Base-by-base conservation (phyloP, 2,113 vertebrate genomes). In the Athene cunicularia region DNA sequence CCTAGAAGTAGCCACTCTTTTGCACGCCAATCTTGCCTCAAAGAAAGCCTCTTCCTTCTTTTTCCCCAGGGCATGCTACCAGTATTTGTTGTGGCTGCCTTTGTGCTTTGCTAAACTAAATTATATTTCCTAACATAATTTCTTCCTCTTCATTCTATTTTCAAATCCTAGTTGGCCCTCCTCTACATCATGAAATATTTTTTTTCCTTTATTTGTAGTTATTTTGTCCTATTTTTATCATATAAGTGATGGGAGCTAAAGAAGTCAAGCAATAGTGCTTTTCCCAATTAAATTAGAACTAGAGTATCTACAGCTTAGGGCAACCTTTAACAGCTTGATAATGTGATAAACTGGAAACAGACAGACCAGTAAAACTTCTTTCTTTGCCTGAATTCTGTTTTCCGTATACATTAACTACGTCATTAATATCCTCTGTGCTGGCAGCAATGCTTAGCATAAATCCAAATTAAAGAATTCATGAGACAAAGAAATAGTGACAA, bases 341-440 rank as follows among this genome's bases (percentile, higher is more conserved):
- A 96, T 96, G 84, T 93, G 93, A 95, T 93, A 92, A 95, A 91
- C 92, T 86, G 86, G 81, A 86, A 95, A 82, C 80, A 97, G 93
- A 95, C 86, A 86, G 91, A 86, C 75, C 84, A 58, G 92, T 88
- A 86, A 90, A 96, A 67, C 62, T 88, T 87, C 67, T 30, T 90
- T 37, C 56, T 95, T 94, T 82, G 73, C 84, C 80, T 94, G 62
- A 89, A 66, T 92, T 97, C 93, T 77, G 59, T 92, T 90, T 94
- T 90, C 74, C 3, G 0, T 32, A 20, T 88, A 49, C 52, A 89
- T 92, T 90, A 95, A 86, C 60, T 63, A 94, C 2, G 11, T 91
- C 91, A 95, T 92, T 95, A 86, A 76, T 76, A 52, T 92, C 55
- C 32, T 59, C 62, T 85, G 56, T 73, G 71, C 85, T 89, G 53